Evolutionary conservation across 2,113 vertebrate species (phyloP).

Genomic region (Aphelocoma coerulescens): DNA sequence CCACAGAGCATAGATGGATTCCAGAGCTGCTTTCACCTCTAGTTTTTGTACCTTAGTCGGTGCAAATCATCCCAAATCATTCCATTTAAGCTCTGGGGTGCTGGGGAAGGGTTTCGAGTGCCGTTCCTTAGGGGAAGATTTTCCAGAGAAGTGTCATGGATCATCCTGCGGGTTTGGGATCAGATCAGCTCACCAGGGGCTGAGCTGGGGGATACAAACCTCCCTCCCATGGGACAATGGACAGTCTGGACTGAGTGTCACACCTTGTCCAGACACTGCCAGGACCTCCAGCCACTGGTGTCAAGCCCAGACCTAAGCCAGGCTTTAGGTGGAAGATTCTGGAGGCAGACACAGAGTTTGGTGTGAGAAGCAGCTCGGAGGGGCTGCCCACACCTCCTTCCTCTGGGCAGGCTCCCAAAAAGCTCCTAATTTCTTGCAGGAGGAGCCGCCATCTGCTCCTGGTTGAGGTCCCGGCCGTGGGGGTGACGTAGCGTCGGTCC

Average conservation of each 20-base stretch:
- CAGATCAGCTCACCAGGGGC: background rate
- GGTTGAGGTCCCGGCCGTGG: background rate
- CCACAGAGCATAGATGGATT: background rate
- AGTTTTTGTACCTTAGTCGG: rapidly evolving
- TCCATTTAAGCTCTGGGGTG: background rate
- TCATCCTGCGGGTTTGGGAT: background rate
- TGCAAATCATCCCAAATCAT: background rate
- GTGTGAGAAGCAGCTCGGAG: background rate
- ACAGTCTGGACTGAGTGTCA: background rate
- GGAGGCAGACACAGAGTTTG: background rate
- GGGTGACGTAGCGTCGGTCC: background rate
- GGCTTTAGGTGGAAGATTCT: background rate
- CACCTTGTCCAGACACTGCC: background rate
- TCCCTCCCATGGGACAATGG: rapidly evolving
- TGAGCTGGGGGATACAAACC: background rate
- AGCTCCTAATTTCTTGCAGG: background rate
- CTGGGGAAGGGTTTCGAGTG: background rate
- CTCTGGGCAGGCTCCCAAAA: background rate
- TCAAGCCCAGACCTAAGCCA: background rate
- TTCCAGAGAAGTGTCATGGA: background rate
- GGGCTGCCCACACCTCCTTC: background rate
- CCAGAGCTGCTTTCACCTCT: background rate
- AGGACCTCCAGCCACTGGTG: background rate
- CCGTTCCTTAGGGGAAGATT: background rate
- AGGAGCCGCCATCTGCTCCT: background rate